A percentile compares a stretch with the other conserved stretches of the same genome.
Evolutionary conservation across 2,113 vertebrate genomes (phyloP).

Genomic region (Chaetodon auriga): DNA sequence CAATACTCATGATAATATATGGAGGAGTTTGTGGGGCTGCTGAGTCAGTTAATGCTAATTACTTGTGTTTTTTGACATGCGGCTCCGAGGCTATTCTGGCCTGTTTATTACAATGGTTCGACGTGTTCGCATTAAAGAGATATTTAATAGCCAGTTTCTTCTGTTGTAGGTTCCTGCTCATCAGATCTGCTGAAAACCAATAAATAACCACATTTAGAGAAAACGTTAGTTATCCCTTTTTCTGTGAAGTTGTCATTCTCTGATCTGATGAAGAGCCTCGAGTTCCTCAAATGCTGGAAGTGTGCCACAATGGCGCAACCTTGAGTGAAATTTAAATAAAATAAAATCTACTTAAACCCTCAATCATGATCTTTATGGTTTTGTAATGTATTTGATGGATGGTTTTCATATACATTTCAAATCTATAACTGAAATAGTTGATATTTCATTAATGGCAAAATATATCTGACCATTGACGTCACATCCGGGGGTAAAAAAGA

Average conservation of each 20-base stretch:
- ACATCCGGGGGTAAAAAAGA: not conserved
- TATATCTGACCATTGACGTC: conserved; percentile 14
- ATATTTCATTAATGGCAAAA: not conserved
- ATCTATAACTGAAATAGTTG: not conserved
- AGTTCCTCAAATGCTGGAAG: conserved; percentile 17
- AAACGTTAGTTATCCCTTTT: conserved; percentile 8
- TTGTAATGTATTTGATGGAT: conserved; percentile 3
- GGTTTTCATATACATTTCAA: conserved; percentile 16
- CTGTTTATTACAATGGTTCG: conserved; percentile 49
- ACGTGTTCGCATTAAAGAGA: conserved; percentile 52
- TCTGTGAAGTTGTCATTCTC: not conserved
- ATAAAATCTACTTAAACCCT: not conserved
- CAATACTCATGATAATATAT: conserved; percentile 65
- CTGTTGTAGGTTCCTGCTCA: conserved; percentile 41
- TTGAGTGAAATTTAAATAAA: not conserved
- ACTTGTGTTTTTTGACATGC: conserved; percentile 48
- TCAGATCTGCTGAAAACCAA: conserved; percentile 58
- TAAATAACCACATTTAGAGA: conserved; percentile 56
- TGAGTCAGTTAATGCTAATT: conserved; percentile 53
- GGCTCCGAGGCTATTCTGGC: conserved; percentile 20
- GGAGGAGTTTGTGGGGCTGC: conserved; percentile 65
- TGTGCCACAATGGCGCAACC: conserved; percentile 21
- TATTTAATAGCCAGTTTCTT: conserved; percentile 51
- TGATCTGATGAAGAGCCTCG: not conserved
- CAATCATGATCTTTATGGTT: not conserved